phyloP scores from a whole-genome alignment of 2,113 vertebrate species.

The Microtus pennsylvanicus region DNA sequence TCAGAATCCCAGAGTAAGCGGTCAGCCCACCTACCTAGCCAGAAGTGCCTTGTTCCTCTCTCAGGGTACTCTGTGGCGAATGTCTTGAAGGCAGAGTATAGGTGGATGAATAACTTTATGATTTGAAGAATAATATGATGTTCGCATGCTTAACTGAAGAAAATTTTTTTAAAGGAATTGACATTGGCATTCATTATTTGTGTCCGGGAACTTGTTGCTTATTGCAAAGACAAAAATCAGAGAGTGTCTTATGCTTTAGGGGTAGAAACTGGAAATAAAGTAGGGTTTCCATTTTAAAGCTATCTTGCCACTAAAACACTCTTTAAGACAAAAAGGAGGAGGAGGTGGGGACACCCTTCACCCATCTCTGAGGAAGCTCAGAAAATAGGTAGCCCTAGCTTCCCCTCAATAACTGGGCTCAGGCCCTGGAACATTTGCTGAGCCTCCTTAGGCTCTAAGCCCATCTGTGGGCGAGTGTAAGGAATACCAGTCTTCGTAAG shows the following conservation, averaged over 20 bases:
- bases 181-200: slow-evolving; percentile 36
- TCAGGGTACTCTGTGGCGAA: slow-evolving; percentile 10
- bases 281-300: not conserved
- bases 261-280: not conserved
- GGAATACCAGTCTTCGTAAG: not conserved
- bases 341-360: not conserved
- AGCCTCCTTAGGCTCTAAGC: not conserved
- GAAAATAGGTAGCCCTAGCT: not conserved
- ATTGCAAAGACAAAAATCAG: slow-evolving; percentile 30
- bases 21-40: not conserved
- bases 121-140: slow-evolving; percentile 68
- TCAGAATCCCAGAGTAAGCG: not conserved
- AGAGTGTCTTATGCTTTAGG: slow-evolving; percentile 3
- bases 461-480: not conserved
- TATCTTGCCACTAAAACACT: not conserved
- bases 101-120: slow-evolving; percentile 70
- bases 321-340: not conserved
- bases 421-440: not conserved
- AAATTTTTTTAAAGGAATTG: not conserved
- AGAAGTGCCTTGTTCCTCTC: not conserved
- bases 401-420: not conserved
- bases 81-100: slow-evolving; percentile 56
- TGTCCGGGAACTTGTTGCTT: slow-evolving; percentile 64
- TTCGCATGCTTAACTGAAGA: slow-evolving; percentile 52
- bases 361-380: not conserved